Conservation (phyloP, 2,888 invertebrate species). For the Rapana venosa region DNA sequence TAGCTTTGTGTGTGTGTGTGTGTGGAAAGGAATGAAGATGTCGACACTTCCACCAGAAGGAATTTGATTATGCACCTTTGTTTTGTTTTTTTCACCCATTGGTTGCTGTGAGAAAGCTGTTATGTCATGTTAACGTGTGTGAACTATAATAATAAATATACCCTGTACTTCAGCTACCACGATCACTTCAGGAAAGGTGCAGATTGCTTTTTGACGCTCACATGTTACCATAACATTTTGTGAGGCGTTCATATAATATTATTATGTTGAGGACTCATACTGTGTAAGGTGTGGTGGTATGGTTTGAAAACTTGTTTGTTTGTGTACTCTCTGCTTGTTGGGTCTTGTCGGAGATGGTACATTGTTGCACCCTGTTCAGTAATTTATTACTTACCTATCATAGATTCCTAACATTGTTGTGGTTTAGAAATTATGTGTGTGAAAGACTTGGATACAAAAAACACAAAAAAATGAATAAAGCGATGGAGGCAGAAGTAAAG, state of each 20-base stretch:
- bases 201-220: background rate
- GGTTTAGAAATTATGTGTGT: conserved; percentile 21
- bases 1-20: too few relatives aligned
- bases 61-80: too few relatives aligned
- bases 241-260: background rate
- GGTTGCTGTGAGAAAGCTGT: too few relatives aligned
- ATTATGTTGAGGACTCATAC: background rate
- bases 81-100: too few relatives aligned
- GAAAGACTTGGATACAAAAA: conserved; percentile 11
- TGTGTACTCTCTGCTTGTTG: conserved; percentile 10
- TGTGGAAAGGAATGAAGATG: too few relatives aligned
- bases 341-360: background rate
- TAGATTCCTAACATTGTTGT: conserved; percentile 22
- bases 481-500: background rate
- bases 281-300: background rate
- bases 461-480: conserved; percentile 6
- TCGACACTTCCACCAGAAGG: too few relatives aligned
- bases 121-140: too few relatives aligned
- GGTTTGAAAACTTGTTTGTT: conserved; percentile 5
- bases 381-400: conserved; percentile 22
- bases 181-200: background rate
- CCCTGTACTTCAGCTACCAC: too few relatives aligned
- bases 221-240: background rate
- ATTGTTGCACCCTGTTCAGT: conserved; percentile 8
- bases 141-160: too few relatives aligned